phyloP scores from a whole-genome alignment of 2,888 invertebrate genomes.

The Eulithis prunata region DNA sequence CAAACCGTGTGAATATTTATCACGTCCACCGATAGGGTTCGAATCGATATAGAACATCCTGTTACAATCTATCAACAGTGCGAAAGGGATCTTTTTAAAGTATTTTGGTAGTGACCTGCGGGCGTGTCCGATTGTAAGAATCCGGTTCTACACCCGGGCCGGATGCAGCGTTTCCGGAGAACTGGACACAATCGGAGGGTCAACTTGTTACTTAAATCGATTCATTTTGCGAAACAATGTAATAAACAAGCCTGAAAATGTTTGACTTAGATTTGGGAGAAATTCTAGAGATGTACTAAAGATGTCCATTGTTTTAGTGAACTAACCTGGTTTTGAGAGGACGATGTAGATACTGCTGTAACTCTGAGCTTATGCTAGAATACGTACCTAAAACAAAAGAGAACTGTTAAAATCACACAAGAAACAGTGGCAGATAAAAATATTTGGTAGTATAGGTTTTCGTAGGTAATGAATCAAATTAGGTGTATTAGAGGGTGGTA shows the following conservation, averaged over 20 bases:
- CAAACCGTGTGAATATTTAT: constrained; percentile 44
- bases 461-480: constrained; percentile 56
- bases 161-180: constrained; percentile 65
- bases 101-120: constrained; percentile 67
- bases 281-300: neutral
- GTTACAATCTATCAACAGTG: constrained; percentile 67
- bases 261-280: constrained; percentile 10
- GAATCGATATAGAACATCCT: constrained; percentile 69
- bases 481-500: constrained; percentile 38
- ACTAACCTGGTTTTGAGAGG: constrained; percentile 20
- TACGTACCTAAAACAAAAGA: constrained; percentile 68
- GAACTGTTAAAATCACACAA: neutral
- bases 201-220: constrained; percentile 48
- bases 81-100: constrained; percentile 60
- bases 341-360: neutral
- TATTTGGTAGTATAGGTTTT: constrained; percentile 12
- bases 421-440: too few species aligned
- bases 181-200: constrained; percentile 48
- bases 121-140: constrained; percentile 63
- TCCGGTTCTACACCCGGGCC: constrained; percentile 55
- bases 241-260: constrained; percentile 26
- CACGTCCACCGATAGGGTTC: constrained; percentile 53
- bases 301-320: neutral
- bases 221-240: constrained; percentile 33
- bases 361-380: constrained; percentile 2